Evolutionary conservation across 2,888 invertebrate genomes (phyloP), one percentile per base, ranked within the genome.

Genomic region (Pegoplata infirma): DNA sequence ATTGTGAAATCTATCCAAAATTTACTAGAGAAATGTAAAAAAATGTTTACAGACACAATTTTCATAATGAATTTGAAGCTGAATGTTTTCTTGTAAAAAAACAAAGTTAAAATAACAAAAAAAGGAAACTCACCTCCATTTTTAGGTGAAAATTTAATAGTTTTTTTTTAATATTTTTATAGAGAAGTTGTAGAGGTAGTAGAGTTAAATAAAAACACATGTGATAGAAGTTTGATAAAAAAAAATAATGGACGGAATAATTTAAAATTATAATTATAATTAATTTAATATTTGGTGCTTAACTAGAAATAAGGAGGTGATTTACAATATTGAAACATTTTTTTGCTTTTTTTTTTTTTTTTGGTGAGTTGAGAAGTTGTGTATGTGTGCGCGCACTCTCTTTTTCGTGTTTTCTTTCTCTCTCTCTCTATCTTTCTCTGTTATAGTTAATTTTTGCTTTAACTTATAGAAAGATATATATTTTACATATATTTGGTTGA

Each of bases 71-170:
- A 61, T 49, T 53, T 23, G 36, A 72, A 72, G 63, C 67, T 53
- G 23, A 61, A 78, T 58, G 68, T 36, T 55, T 68, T 73, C 49
- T 46, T 17, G 46, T 36, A 64, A 79, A 79, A 59, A 64, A 64
- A 76, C 44, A 61, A 76, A 67, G 82, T 49, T 61, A 58, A 81
- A 67, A 46, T 80, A 76, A 47, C 23, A 74, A 32, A 79, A 81
- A 76, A 59, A 36, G 53, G 80, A 84, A 83, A 86, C 83, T 84
- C 83, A 85, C 84, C 83, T 84, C 83, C 78, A 77, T 81, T 73
- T 63, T 55, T 75, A 63, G 66, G 74, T 79, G 76, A 78, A 76
- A 61, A 61, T 71, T 80, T 75, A 84, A 73, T 71, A 63, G 36
- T 53, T 46, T 59, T 67, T 61, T 71, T 67, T 67, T 64, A 64